Evolutionary conservation across 2,888 invertebrate genomes (phyloP).

Genomic region (Patella caerulea): DNA sequence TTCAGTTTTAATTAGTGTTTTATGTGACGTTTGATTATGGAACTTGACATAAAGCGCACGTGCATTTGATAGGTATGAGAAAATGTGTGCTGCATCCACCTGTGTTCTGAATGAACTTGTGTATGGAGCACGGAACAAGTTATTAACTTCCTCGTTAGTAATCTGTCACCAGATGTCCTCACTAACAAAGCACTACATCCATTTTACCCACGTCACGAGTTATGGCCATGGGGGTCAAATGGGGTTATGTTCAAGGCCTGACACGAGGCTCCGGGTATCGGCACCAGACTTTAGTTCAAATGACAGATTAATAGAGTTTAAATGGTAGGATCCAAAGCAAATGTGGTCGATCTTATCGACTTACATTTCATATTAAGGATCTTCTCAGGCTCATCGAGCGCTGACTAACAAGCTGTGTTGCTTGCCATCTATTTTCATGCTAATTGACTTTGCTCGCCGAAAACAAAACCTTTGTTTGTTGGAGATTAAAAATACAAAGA

Average conservation of each 20-base stretch:
- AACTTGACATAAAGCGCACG: conserved; percentile 4
- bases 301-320: not conserved
- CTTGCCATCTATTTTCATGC: conserved; percentile 9
- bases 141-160: not conserved
- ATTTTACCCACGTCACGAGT: not conserved
- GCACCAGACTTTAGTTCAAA: not conserved
- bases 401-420: not conserved
- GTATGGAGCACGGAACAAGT: not conserved
- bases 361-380: conserved; percentile 7
- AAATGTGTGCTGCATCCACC: not conserved
- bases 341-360: not conserved
- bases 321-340: not conserved
- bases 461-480: not conserved
- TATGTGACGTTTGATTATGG: too few species aligned
- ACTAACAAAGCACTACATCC: not conserved
- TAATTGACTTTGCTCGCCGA: not conserved
- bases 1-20: not conserved
- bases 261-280: not conserved
- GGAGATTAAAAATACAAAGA: conserved; percentile 7
- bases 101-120: not conserved
- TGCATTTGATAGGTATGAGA: conserved; percentile 10
- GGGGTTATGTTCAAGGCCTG: not conserved
- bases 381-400: not conserved
- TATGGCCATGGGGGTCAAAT: not conserved
- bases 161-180: conserved; percentile 9